Percentiles rank a stretch among this genome's conserved stretches.
Evolutionary conservation across 2,888 invertebrate species (phyloP).

Genomic region (Hypsopygia costalis): DNA sequence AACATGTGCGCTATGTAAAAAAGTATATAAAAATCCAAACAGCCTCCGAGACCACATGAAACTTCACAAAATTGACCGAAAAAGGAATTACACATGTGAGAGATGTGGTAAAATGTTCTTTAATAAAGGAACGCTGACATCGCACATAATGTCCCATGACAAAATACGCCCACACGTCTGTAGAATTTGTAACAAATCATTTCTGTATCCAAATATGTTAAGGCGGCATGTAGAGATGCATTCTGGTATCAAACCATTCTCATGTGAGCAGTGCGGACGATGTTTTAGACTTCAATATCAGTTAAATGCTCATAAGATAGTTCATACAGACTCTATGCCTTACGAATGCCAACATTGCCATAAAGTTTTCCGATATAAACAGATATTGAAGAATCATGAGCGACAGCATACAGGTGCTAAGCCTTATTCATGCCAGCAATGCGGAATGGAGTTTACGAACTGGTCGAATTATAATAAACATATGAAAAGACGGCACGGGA

Average conservation of each 20-base stretch:
- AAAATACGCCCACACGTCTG: slow-evolving; percentile 54
- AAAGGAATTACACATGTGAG: slow-evolving; percentile 65
- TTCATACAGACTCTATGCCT: slow-evolving; percentile 90
- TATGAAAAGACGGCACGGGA: slow-evolving; percentile 87
- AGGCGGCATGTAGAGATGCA: slow-evolving; percentile 69
- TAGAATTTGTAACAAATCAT: slow-evolving; percentile 64
- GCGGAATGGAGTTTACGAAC: slow-evolving; percentile 87
- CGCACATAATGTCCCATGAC: slow-evolving; percentile 68
- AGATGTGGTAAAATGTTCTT: slow-evolving; percentile 69
- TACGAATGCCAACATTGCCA: slow-evolving; percentile 88
- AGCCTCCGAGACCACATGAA: slow-evolving; percentile 77
- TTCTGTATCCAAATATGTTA: slow-evolving; percentile 60
- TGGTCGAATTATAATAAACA: slow-evolving; percentile 93
- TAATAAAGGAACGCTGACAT: slow-evolving; percentile 65
- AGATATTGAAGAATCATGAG: slow-evolving; percentile 86
- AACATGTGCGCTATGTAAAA: slow-evolving; percentile 59
- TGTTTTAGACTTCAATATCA: slow-evolving; percentile 84
- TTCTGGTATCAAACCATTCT: slow-evolving; percentile 61
- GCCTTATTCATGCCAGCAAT: slow-evolving; percentile 86
- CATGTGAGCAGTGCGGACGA: slow-evolving; percentile 66
- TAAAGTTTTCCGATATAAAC: slow-evolving; percentile 88
- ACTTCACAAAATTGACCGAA: slow-evolving; percentile 74
- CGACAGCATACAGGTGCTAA: slow-evolving; percentile 86
- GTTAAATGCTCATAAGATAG: slow-evolving; percentile 86
- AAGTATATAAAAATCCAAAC: slow-evolving; percentile 56